These are phyloP conservation scores for Nycticryphes semicollaris DNA, from an alignment of 2,113 vertebrate genomes.

Conservation along the genomic window DNA sequence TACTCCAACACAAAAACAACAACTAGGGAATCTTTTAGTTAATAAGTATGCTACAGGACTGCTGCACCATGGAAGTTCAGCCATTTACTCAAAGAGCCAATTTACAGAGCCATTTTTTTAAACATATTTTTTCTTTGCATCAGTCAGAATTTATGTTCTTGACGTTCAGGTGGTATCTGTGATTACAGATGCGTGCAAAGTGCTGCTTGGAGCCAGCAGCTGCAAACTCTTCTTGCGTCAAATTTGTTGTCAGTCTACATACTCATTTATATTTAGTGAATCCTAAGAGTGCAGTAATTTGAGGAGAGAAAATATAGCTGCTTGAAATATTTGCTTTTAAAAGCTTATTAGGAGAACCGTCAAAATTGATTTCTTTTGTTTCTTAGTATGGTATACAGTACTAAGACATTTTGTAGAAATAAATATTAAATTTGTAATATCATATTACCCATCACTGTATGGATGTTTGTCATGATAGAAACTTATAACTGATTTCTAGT, in stretches of 20 bases:
- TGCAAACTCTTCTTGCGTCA: neutral
- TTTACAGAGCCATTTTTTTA: neutral
- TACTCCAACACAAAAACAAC: neutral
- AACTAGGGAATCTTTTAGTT: neutral
- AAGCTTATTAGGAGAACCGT: neutral
- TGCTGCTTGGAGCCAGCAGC: neutral
- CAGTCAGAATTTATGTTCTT: neutral
- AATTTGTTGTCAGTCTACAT: constrained; percentile 1
- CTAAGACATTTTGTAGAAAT: neutral
- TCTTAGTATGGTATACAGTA: neutral
- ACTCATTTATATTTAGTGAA: constrained; percentile 11
- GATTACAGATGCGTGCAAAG: neutral
- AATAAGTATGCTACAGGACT: neutral
- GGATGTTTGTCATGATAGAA: neutral
- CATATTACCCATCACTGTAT: neutral
- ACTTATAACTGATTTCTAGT: neutral
- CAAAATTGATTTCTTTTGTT: neutral
- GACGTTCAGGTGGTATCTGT: constrained; percentile 30
- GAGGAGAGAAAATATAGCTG: neutral
- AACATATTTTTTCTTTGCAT: neutral
- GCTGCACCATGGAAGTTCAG: neutral
- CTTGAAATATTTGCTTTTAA: constrained; percentile 31
- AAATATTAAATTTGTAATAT: neutral
- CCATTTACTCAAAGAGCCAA: neutral
- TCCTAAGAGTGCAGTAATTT: constrained; percentile 16